Percentiles rank a stretch among this genome's conserved stretches.
phyloP scores from a whole-genome alignment of 2,113 vertebrate genomes.

The Corydoras sp. region DNA sequence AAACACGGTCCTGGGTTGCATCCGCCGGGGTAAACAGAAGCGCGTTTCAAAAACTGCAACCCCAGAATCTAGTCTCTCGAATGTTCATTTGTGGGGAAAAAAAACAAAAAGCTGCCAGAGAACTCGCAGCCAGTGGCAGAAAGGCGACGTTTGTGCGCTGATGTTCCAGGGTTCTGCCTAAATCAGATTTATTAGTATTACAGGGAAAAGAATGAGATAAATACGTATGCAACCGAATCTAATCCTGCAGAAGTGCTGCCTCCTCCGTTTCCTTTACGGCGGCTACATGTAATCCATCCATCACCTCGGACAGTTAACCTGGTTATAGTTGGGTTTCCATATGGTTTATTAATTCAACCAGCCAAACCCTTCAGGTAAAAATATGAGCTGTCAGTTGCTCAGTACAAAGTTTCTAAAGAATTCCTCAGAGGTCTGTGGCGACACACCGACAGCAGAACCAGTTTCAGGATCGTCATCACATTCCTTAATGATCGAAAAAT shows the following conservation, averaged over 20 bases:
- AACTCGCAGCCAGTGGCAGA: too few relatives aligned
- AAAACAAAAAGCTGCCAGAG: too few relatives aligned
- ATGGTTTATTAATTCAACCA: slow-evolving; percentile 5
- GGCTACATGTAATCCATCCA: slow-evolving; percentile 6
- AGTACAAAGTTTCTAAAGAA: not conserved
- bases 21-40: too few relatives aligned
- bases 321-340: slow-evolving; percentile 9
- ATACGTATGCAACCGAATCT: not conserved
- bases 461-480: not conserved
- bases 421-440: not conserved
- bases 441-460: not conserved
- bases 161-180: too few relatives aligned
- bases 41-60: too few relatives aligned
- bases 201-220: not conserved
- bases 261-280: slow-evolving; percentile 19
- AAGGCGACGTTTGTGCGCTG: too few relatives aligned
- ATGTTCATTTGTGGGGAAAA: too few relatives aligned
- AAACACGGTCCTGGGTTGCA: too few relatives aligned
- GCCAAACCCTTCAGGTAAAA: not conserved
- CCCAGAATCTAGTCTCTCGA: too few relatives aligned
- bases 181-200: slow-evolving; percentile 11
- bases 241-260: slow-evolving; percentile 2
- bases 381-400: slow-evolving; percentile 5
- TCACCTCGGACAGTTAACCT: slow-evolving; percentile 13
- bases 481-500: not conserved